Conservation (phyloP, 1,140 invertebrate species). For the Magallana angulata region DNA sequence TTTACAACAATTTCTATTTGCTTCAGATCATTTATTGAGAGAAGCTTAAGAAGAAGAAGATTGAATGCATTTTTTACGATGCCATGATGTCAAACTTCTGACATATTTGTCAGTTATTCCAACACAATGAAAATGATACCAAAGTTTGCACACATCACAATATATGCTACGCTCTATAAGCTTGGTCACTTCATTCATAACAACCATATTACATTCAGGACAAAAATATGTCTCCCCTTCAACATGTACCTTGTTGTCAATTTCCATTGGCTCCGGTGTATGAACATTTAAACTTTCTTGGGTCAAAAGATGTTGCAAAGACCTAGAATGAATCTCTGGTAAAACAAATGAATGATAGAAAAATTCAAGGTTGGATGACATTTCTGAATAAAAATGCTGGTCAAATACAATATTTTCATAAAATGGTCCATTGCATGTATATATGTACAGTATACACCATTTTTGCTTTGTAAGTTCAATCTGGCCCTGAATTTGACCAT, state of each 20-base stretch:
- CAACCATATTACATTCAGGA: slow-evolving; percentile 30
- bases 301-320: no score
- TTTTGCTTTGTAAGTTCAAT: slow-evolving; percentile 36
- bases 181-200: background rate
- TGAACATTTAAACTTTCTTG: background rate
- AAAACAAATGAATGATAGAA: no score
- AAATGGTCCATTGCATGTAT: slow-evolving; percentile 42
- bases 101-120: background rate
- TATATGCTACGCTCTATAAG: slow-evolving; percentile 33
- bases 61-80: background rate
- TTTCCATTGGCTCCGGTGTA: no score
- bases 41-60: no score
- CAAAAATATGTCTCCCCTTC: slow-evolving; percentile 11
- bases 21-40: no score
- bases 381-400: background rate
- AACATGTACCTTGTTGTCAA: no score
- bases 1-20: no score
- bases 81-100: background rate
- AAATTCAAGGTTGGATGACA: no score
- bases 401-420: slow-evolving; percentile 34
- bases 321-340: no score
- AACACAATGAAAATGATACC: slow-evolving; percentile 45
- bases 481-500: slow-evolving; percentile 53
- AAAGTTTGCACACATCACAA: slow-evolving; percentile 31
- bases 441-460: slow-evolving; percentile 49